These are phyloP conservation scores for Merops nubicus DNA, from an alignment of 2,113 vertebrate genomes.

Conservation along the genomic window DNA sequence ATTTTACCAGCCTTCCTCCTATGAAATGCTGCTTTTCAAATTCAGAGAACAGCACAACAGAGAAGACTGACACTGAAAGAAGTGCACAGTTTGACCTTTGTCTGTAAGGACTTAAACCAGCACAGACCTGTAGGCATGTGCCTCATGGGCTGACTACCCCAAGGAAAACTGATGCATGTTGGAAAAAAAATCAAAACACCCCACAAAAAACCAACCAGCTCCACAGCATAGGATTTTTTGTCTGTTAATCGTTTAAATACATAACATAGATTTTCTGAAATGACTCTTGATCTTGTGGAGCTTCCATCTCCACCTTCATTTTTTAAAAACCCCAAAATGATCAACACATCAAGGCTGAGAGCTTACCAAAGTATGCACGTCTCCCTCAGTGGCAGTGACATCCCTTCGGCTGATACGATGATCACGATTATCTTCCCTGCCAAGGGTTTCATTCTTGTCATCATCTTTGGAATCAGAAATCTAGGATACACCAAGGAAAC, in stretches of 20 bases:
- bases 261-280: neutral
- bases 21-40: neutral
- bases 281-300: neutral
- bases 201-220: neutral
- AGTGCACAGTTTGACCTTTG: neutral
- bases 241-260: neutral
- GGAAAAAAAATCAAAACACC: neutral
- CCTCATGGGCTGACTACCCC: neutral
- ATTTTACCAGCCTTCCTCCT: neutral
- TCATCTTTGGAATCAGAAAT: constrained; percentile 65
- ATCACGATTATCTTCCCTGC: constrained; percentile 68
- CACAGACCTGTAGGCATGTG: neutral
- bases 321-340: neutral
- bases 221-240: neutral
- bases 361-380: constrained; percentile 86
- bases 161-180: neutral
- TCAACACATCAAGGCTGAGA: neutral
- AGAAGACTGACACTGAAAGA: neutral
- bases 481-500: constrained; percentile 27
- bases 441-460: constrained; percentile 77
- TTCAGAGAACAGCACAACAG: neutral
- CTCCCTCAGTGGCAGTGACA: constrained; percentile 63
- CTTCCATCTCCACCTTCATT: neutral
- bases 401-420: constrained; percentile 83
- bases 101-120: neutral